Conservation (phyloP, 2,797 vertebrate species). For the Lemur catta region DNA sequence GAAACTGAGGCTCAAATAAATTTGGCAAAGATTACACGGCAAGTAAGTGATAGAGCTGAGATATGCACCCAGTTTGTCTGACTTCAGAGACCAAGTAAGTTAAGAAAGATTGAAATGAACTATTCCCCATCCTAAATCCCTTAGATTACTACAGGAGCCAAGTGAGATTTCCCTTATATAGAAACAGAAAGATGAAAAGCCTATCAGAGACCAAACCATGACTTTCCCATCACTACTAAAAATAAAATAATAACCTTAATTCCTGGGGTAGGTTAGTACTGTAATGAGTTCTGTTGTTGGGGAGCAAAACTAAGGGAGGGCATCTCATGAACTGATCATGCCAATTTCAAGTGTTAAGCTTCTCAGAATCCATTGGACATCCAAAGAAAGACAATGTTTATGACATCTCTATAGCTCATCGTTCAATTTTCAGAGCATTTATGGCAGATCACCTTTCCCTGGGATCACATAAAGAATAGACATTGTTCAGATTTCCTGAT, state of each 20-base stretch:
- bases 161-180: background rate
- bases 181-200: background rate
- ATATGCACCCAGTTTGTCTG: background rate
- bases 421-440: constrained; percentile 11
- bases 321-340: background rate
- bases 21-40: background rate
- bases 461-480: background rate
- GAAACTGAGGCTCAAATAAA: background rate
- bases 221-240: background rate
- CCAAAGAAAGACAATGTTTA: constrained; percentile 3
- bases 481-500: constrained; percentile 39
- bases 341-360: background rate
- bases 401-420: background rate
- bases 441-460: background rate
- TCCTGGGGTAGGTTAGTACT: background rate
- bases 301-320: background rate
- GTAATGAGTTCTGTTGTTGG: background rate
- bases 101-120: background rate
- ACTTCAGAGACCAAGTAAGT: background rate
- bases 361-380: background rate
- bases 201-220: background rate
- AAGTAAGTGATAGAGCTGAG: background rate
- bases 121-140: background rate
- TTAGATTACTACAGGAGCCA: background rate
- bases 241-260: background rate